These are phyloP conservation scores for Protobothrops mucrosquamatus DNA, from an alignment of 2,113 vertebrate genomes.

Conservation along the genomic window DNA sequence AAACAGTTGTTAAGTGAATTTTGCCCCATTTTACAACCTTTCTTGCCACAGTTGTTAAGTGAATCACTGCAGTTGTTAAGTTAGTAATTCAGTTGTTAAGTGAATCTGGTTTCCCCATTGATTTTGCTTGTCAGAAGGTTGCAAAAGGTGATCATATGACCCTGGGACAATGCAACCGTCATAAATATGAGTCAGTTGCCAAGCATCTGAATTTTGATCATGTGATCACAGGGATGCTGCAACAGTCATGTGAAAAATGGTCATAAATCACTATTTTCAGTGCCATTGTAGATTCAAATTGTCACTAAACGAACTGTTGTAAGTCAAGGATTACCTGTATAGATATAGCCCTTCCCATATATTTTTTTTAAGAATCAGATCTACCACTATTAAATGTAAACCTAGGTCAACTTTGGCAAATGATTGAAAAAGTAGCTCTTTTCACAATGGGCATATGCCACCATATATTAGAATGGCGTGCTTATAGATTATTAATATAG, in stretches of 20 bases:
- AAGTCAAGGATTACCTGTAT: background rate
- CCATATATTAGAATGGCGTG: slow-evolving; percentile 20
- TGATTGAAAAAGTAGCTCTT: background rate
- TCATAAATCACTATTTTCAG: background rate
- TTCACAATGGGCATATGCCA: background rate
- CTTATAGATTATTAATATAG: slow-evolving; percentile 60
- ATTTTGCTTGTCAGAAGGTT: background rate
- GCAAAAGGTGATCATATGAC: background rate
- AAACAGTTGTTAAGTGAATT: background rate
- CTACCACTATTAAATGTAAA: background rate
- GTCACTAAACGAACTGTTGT: background rate
- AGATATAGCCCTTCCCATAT: background rate
- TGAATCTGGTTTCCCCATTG: background rate
- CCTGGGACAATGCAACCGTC: background rate
- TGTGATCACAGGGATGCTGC: background rate
- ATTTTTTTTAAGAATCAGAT: background rate
- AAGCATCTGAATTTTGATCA: background rate
- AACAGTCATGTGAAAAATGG: background rate
- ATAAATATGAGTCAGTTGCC: background rate
- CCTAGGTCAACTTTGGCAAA: background rate
- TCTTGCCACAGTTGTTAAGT: background rate
- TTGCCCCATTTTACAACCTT: background rate
- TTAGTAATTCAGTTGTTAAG: background rate
- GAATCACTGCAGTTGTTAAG: background rate
- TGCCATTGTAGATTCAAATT: background rate